These are phyloP conservation scores for Spheniscus humboldti DNA, from an alignment of 2,797 vertebrate genomes.

Conservation along the genomic window DNA sequence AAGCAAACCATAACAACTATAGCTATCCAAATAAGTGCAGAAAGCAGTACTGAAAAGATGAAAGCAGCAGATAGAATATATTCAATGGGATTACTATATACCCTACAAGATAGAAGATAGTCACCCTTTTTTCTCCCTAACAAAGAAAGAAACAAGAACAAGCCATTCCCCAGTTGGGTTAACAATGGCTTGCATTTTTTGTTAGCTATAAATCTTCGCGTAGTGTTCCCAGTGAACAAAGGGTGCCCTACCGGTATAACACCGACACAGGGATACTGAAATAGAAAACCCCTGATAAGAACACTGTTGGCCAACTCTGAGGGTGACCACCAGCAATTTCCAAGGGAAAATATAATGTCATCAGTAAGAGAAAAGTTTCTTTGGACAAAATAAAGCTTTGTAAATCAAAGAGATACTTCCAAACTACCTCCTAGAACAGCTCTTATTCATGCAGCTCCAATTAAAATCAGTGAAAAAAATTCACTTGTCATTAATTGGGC, in stretches of 20 bases:
- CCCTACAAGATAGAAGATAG: constrained; percentile 10
- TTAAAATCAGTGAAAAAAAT: not conserved
- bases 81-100: not conserved
- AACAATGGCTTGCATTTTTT: not conserved
- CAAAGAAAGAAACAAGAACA: constrained; percentile 16
- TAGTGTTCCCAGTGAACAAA: not conserved
- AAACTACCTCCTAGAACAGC: not conserved
- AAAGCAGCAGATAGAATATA: not conserved
- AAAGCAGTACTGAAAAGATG: constrained; percentile 7
- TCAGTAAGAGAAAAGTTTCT: not conserved
- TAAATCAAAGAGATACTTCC: not conserved
- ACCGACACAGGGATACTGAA: constrained; percentile 1
- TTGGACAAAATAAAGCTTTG: not conserved
- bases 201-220: constrained; percentile 36
- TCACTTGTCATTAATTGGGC: not conserved
- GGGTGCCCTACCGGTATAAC: not conserved
- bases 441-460: not conserved
- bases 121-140: constrained; percentile 1
- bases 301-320: constrained; percentile 8
- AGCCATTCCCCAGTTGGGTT: not conserved
- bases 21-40: not conserved
- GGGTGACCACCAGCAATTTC: not conserved
- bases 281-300: constrained; percentile 29
- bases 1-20: not conserved
- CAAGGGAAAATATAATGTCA: constrained; percentile 12